A percentile compares a stretch with the other conserved stretches of the same genome.
Evolutionary conservation across 2,113 vertebrate species (phyloP).

Genomic region (Thymallus thymallus): DNA sequence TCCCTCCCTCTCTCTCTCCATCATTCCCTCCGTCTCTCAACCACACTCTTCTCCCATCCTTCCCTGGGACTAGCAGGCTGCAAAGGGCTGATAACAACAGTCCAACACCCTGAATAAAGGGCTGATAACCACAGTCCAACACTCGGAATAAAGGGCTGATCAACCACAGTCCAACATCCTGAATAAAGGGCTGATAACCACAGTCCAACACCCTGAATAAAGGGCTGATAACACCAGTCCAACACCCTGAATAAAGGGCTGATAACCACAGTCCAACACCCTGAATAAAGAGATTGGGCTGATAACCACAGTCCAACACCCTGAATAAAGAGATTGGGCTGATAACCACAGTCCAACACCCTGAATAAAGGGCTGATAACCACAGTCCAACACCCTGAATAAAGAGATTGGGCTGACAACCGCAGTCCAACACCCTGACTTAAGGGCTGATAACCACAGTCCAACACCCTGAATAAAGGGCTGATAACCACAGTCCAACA

Average conservation of each 20-base stretch:
- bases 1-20: neutral
- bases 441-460: conserved; percentile 40
- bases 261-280: conserved; percentile 37
- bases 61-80: conserved; percentile 28
- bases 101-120: conserved; percentile 33
- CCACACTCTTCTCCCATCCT: neutral
- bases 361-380: conserved; percentile 49
- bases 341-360: conserved; percentile 37
- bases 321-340: conserved; percentile 46
- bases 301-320: conserved; percentile 37
- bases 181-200: conserved; percentile 48
- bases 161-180: conserved; percentile 33
- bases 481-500: conserved; percentile 39
- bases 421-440: conserved; percentile 32
- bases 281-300: conserved; percentile 46
- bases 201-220: conserved; percentile 37
- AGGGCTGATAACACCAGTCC: conserved; percentile 43
- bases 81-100: conserved; percentile 30
- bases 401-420: conserved; percentile 52
- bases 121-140: too few species aligned
- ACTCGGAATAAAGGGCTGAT: conserved; percentile 36
- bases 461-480: conserved; percentile 43
- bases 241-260: conserved; percentile 44
- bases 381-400: conserved; percentile 30
- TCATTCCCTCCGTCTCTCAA: neutral